Conservation (phyloP, 1,140 invertebrate species). For the Tetranychus cinnabarinus region DNA sequence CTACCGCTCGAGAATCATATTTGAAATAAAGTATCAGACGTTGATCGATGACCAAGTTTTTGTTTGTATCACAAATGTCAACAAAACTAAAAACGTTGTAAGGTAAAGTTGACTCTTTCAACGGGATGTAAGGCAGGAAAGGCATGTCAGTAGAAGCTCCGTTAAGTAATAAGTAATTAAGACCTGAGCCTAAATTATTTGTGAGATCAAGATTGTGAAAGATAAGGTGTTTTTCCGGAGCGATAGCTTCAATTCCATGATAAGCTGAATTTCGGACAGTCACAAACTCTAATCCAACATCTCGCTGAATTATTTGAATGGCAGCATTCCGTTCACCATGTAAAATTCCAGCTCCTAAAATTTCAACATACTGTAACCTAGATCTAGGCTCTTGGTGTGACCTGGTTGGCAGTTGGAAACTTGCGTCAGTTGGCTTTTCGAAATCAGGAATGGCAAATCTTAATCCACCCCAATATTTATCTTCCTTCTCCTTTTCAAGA, state of each 20-base stretch:
- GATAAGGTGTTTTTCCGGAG: constrained; percentile 47
- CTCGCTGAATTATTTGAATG: constrained; percentile 44
- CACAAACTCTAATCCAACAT: constrained; percentile 29
- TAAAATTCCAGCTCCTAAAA: constrained; percentile 79
- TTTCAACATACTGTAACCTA: constrained; percentile 48
- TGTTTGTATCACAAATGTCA: constrained; percentile 82
- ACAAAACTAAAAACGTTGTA: constrained; percentile 85
- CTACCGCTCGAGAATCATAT: constrained; percentile 82
- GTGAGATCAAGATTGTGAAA: constrained; percentile 33
- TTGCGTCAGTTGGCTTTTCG: constrained; percentile 54
- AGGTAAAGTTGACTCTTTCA: constrained; percentile 59
- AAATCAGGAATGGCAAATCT: constrained; percentile 68
- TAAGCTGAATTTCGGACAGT: constrained; percentile 59
- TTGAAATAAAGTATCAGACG: constrained; percentile 84
- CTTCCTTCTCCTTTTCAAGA: constrained; percentile 16
- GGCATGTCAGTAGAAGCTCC: constrained; percentile 72
- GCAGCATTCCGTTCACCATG: constrained; percentile 86
- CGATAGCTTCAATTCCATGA: constrained; percentile 75
- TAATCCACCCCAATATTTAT: constrained; percentile 88
- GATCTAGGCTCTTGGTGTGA: background rate
- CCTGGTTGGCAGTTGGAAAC: constrained; percentile 15
- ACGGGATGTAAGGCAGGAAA: constrained; percentile 35
- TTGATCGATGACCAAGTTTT: constrained; percentile 70
- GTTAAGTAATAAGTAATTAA: constrained; percentile 64
- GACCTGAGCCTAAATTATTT: constrained; percentile 61